Evolutionary conservation across 2,797 vertebrate genomes (phyloP).

Genomic region (Chelon labrosus): DNA sequence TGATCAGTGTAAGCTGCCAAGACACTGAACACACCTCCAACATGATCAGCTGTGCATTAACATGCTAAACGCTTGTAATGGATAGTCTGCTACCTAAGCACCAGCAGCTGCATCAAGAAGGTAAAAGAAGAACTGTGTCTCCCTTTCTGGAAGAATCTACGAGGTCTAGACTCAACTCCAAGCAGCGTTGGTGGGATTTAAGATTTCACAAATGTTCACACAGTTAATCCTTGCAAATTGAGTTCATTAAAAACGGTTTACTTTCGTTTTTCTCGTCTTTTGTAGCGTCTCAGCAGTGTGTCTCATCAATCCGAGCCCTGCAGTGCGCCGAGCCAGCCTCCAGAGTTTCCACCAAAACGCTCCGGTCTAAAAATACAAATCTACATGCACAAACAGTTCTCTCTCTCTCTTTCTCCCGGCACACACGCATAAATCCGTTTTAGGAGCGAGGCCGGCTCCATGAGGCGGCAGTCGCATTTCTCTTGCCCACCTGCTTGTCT

Average conservation of each 20-base stretch:
- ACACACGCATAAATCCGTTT: slow-evolving; percentile 3
- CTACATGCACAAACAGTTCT: slow-evolving; percentile 13
- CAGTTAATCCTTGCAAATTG: neutral
- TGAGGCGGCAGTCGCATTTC: slow-evolving; percentile 15
- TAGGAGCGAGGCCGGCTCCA: neutral
- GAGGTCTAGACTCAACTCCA: neutral
- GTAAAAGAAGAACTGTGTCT: neutral
- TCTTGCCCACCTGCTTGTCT: slow-evolving; percentile 33
- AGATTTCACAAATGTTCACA: too few species aligned
- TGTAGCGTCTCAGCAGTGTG: neutral
- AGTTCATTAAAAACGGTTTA: slow-evolving; percentile 18
- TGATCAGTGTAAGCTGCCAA: neutral
- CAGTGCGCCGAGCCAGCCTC: slow-evolving; percentile 4
- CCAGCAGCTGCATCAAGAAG: too few species aligned
- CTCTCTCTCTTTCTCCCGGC: neutral
- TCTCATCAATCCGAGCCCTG: slow-evolving; percentile 38
- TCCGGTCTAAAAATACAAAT: slow-evolving; percentile 44
- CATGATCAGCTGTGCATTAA: too few species aligned
- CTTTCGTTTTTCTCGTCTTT: slow-evolving; percentile 4
- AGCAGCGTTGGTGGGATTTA: neutral
- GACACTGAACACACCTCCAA: too few species aligned
- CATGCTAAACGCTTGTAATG: too few species aligned
- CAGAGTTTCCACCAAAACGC: slow-evolving; percentile 26
- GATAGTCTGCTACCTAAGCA: too few species aligned
- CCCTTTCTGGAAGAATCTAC: neutral